Percentiles rank a stretch among this genome's conserved stretches.
phyloP scores from a whole-genome alignment of 1,140 invertebrate genomes.

The Aleiodes sp. region DNA sequence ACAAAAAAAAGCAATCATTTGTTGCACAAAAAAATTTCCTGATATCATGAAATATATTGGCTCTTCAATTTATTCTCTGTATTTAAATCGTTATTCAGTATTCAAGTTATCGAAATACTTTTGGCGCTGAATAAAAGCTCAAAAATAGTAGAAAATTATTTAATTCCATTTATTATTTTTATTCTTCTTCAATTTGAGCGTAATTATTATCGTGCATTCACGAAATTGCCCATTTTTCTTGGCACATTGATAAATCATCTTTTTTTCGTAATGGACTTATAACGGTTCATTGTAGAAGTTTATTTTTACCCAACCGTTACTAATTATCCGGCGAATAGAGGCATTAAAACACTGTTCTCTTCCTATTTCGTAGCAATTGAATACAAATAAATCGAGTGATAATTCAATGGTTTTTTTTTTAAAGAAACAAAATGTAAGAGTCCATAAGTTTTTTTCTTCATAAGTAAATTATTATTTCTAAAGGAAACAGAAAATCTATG shows the following conservation, averaged over 20 bases:
- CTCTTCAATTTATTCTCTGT: no score
- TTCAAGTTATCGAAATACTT: background rate
- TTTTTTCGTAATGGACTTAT: no score
- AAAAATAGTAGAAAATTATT: background rate
- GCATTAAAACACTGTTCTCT: no score
- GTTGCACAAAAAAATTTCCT: no score
- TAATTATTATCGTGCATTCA: background rate
- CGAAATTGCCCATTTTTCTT: constrained; percentile 1
- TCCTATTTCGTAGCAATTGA: no score
- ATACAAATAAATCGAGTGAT: no score
- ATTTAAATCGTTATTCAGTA: no score
- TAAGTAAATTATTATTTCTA: constrained; percentile 2
- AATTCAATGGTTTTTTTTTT: background rate
- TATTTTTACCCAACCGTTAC: no score
- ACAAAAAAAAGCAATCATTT: background rate
- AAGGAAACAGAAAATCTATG: constrained; percentile 8
- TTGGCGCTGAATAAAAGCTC: background rate
- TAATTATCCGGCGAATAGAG: background rate
- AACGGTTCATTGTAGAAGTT: no score
- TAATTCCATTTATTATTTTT: background rate
- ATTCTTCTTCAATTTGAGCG: background rate
- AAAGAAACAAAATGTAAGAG: background rate
- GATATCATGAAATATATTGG: no score
- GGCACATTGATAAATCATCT: no score
- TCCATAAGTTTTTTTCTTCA: background rate